These are phyloP conservation scores for Neosalanx taihuensis DNA, from an alignment of 2,797 vertebrate species.

Conservation along the genomic window DNA sequence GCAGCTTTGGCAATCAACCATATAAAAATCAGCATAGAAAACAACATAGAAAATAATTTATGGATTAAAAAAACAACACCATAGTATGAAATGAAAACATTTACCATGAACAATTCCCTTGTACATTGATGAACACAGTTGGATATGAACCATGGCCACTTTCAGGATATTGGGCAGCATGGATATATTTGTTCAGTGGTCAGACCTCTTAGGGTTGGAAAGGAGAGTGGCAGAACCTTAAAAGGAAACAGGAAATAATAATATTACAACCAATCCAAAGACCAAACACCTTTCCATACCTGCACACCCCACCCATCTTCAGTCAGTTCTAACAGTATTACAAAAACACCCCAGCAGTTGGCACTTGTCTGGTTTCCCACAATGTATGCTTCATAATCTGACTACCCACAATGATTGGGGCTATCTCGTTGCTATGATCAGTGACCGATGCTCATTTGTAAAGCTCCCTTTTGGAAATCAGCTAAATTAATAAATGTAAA, in stretches of 20 bases:
- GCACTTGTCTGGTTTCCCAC: too few relatives aligned
- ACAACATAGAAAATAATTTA: conserved; percentile 64
- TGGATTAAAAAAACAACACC: conserved; percentile 34
- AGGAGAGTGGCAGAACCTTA: conserved; percentile 59
- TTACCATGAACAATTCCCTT: conserved; percentile 25
- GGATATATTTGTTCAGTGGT: conserved; percentile 56
- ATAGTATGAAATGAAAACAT: conserved; percentile 11
- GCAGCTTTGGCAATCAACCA: conserved; percentile 35
- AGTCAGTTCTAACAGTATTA: conserved; percentile 3
- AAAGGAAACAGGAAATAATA: conserved; percentile 29
- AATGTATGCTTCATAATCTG: too few relatives aligned
- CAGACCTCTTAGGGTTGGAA: conserved; percentile 54
- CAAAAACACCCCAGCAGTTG: background rate
- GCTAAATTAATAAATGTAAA: background rate
- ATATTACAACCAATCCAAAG: background rate
- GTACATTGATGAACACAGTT: conserved; percentile 27
- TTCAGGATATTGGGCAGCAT: conserved; percentile 16
- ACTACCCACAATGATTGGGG: too few relatives aligned
- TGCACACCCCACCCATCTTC: background rate
- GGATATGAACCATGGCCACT: conserved; percentile 33
- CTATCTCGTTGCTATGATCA: too few relatives aligned
- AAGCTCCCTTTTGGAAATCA: too few relatives aligned
- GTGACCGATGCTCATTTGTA: too few relatives aligned
- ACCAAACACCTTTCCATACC: background rate
- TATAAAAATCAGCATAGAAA: conserved; percentile 44